These are phyloP conservation scores for Hyalella azteca DNA, from an alignment of 2,888 invertebrate genomes.

Conservation along the genomic window DNA sequence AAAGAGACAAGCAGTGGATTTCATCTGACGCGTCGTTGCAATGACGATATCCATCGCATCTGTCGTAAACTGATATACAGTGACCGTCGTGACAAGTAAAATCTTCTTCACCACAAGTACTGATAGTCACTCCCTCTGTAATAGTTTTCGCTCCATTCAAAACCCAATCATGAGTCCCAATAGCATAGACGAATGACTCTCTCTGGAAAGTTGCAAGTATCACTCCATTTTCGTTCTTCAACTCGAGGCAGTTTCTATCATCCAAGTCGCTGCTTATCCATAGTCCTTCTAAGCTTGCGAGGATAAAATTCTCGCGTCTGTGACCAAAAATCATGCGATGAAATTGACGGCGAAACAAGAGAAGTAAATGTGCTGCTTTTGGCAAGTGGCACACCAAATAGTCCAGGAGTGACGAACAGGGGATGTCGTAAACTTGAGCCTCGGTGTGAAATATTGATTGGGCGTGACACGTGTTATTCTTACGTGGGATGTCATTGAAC, in stretches of 20 bases:
- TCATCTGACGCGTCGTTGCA: slow-evolving; percentile 47
- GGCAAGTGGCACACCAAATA: slow-evolving; percentile 30
- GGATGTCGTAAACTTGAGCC: not conserved
- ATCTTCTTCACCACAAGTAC: slow-evolving; percentile 39
- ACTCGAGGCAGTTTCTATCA: not conserved
- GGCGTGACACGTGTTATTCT: not conserved
- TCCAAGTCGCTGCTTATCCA: not conserved
- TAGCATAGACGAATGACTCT: not conserved
- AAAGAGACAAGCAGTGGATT: slow-evolving; percentile 39
- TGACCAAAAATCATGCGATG: not conserved
- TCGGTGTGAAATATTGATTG: slow-evolving; percentile 1
- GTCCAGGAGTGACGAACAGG: not conserved
- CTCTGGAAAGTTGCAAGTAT: not conserved
- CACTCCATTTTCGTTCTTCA: slow-evolving; percentile 14
- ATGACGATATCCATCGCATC: slow-evolving; percentile 44
- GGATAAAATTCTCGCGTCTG: slow-evolving; percentile 3
- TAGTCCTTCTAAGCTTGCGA: slow-evolving; percentile 20
- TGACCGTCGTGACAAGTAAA: slow-evolving; percentile 45
- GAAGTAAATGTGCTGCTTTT: not conserved
- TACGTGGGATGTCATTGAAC: not conserved
- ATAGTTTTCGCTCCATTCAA: not conserved
- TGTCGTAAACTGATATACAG: slow-evolving; percentile 38
- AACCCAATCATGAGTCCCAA: not conserved
- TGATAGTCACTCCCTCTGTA: slow-evolving; percentile 38
- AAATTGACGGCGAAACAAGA: not conserved